Evolutionary conservation across 1,140 invertebrate genomes (phyloP), one percentile per base, ranked within the genome.

Genomic region (Brachionus rubens): DNA sequence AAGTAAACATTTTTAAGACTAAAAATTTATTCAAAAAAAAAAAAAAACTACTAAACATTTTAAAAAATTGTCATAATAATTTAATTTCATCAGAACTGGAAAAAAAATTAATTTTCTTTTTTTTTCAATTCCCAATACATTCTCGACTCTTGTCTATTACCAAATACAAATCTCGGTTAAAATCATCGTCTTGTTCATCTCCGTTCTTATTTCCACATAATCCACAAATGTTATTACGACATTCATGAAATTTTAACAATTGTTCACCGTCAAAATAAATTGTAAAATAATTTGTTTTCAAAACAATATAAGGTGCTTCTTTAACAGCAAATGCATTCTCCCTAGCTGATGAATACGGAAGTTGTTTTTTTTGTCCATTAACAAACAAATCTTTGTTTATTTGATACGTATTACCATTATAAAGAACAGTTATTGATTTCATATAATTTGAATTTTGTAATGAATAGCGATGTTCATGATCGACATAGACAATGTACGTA

Each of bases 181-280:
- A 36, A 36, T 36, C 33, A 36, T 36, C 33, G 9, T 36, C 33
- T 5, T 5, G 9, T 5, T 5, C 33, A 36, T 36, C 9, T 36
- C 9, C 33, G 9, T 36, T 36, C 4, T 36, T 36, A 36, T 36
- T 36, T 5, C 33, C 33, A 16, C 65, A 70, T 33, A 70, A 47
- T n/a, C 65, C 65, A 36, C 65, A 70, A 16, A 70, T 16, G 10
- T 9, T 21, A 33, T 14, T 30, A 3, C 10, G 36, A 24, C 65
- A 70, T 30, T 40, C 9, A 19, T 33, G 10, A 28, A 70, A 50
- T 70, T 50, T 70, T n/a, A 70, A n/a, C 21, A 28, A 21, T 33
- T 70, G 36, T 1, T 48, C 65, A 6, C 65, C 65, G 19, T 70
- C 65, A 50, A 70, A 70, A 28, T 70, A 47, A n/a, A 70, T 19